phyloP scores from a whole-genome alignment of 2,797 vertebrate species.

The Percopsis omiscomaycus region DNA sequence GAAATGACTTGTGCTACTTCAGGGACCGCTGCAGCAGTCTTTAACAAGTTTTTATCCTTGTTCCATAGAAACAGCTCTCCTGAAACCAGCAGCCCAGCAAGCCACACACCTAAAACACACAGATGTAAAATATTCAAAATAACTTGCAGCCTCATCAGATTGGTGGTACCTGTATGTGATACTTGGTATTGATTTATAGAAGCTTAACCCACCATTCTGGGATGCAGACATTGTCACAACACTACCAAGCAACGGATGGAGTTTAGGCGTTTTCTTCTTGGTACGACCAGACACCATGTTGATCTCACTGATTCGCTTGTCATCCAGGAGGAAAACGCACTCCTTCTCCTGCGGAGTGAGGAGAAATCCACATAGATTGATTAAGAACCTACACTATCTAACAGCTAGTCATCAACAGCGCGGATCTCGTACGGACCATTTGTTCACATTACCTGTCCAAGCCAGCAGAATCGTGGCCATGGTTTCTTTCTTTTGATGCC shows the following conservation, averaged over 20 bases:
- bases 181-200: background rate
- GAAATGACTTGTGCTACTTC: constrained; percentile 76
- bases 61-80: constrained; percentile 95
- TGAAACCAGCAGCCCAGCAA: constrained; percentile 84
- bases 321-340: constrained; percentile 88
- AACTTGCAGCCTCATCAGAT: background rate
- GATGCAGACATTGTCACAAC: constrained; percentile 83
- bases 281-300: constrained; percentile 87
- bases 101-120: constrained; percentile 82
- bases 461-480: constrained; percentile 91
- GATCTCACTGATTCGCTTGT: constrained; percentile 88
- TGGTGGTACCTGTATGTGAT: background rate
- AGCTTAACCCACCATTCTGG: constrained; percentile 76
- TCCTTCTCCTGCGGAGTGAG: constrained; percentile 85
- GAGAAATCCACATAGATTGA: background rate
- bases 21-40: constrained; percentile 74
- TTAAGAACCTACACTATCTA: no score
- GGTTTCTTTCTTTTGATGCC: constrained; percentile 92
- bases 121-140: background rate
- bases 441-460: constrained; percentile 84
- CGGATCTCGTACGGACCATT: background rate
- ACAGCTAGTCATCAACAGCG: no score
- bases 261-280: constrained; percentile 86
- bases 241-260: constrained; percentile 84
- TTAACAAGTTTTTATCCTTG: constrained; percentile 87